Evolutionary conservation across 2,888 invertebrate species (phyloP), one percentile per base, ranked within the genome.

Genomic region (Oscheius sp.): DNA sequence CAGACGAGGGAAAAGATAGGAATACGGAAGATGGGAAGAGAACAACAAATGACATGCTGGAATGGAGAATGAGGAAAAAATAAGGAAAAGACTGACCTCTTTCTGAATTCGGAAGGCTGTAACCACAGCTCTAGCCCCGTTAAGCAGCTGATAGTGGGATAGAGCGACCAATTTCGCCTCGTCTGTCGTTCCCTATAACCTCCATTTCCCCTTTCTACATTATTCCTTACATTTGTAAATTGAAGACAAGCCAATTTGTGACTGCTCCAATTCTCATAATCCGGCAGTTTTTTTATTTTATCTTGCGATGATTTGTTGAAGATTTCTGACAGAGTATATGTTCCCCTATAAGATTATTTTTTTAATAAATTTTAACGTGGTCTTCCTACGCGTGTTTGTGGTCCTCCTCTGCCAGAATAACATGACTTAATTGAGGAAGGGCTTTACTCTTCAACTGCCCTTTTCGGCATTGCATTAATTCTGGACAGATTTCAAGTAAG

Each of bases 371-470:
- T 22, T 8, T 4, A 47, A 3, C 30, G 4, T 6, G 22, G 14
- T 12, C 20, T 5, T 38, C 75, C 62, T 57, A 82, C 82, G 80
- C 81, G 64, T 83, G 83, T 56, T 75, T 79, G 28, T 86, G 82
- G 9, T 87, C 83, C 28, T 85, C 85, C 36, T 86, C 82, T 3
- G 80, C 83, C 77, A 87, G 82, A 20, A 88, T 85, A 4, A 88
- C 83, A 51, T 85, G 79, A 20, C 85, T 87, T 71, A 88, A 74
- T 26, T 84, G 81, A 8, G 88, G 87, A 17, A 87, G 71, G 17
- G 86, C 38, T 24, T 49, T 72, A 74, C 83, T 72, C 76, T 85
- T 77, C 14, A 86, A 70, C 5, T 72, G 66, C 17, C 78, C 80
- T 47, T 75, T 75, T 24, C 70, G 30, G 14, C 72, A 70, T 33